phyloP scores from a whole-genome alignment of 2,113 vertebrate species.

The Oryzias curvinotus region DNA sequence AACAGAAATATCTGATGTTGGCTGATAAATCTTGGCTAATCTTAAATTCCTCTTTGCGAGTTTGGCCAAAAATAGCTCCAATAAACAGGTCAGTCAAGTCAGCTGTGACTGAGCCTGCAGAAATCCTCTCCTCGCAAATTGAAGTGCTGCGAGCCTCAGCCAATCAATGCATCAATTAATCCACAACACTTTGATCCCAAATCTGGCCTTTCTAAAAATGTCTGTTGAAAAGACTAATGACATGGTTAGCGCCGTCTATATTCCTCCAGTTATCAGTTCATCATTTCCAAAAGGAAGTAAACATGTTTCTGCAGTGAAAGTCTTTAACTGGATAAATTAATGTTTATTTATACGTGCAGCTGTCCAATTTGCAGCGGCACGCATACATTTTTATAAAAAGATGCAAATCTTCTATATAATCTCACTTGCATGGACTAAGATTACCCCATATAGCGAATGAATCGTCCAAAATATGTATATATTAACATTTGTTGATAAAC shows the following conservation, averaged over 20 bases:
- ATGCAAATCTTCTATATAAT: no score
- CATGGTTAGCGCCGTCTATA: not conserved
- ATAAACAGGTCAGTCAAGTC: slow-evolving; percentile 67
- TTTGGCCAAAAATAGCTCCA: slow-evolving; percentile 64
- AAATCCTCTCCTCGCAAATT: slow-evolving; percentile 56
- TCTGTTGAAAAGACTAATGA: slow-evolving; percentile 11
- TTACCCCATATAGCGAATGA: no score
- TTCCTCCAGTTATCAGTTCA: not conserved
- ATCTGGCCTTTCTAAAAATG: slow-evolving; percentile 20
- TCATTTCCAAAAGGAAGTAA: no score
- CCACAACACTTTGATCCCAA: slow-evolving; percentile 40
- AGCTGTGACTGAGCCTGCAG: slow-evolving; percentile 59
- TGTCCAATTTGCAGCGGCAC: no score
- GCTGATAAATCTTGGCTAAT: slow-evolving; percentile 41
- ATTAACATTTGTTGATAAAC: no score
- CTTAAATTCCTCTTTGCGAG: slow-evolving; percentile 47
- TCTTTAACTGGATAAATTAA: no score
- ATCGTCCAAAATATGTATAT: no score
- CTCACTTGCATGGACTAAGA: no score
- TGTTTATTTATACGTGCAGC: no score
- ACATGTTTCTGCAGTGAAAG: no score
- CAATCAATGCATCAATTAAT: slow-evolving; percentile 63
- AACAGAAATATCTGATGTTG: not conserved
- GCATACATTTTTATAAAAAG: no score
- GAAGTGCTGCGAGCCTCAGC: slow-evolving; percentile 26